Conservation (phyloP, 2,113 vertebrate genomes). For the Gobio gobio region DNA sequence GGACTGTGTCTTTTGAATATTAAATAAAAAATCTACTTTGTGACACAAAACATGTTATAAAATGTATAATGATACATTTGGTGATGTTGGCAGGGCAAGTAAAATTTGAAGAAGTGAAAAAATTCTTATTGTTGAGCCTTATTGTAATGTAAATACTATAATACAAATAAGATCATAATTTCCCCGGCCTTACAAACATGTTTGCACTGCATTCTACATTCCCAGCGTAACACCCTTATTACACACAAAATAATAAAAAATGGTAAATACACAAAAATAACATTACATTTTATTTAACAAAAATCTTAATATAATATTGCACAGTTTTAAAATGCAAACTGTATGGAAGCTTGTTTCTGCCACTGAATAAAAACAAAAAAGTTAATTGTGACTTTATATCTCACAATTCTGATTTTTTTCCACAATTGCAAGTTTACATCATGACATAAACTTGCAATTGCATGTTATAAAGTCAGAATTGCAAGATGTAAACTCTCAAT, state of each 20-base stretch:
- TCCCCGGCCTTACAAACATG: neutral
- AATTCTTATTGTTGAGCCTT: no score
- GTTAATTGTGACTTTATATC: no score
- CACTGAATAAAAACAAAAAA: no score
- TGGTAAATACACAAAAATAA: neutral
- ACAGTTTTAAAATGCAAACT: neutral
- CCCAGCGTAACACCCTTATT: no score
- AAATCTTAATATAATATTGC: neutral
- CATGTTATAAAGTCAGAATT: no score
- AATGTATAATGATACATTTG: neutral
- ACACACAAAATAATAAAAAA: neutral
- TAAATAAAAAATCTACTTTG: neutral
- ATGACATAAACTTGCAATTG: no score
- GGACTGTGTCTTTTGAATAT: no score
- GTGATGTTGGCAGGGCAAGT: neutral
- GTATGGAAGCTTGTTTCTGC: no score
- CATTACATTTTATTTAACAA: conserved; percentile 3
- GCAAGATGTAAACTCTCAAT: no score
- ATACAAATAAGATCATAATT: neutral
- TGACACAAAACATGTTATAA: neutral
- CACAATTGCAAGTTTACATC: no score
- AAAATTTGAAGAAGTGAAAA: neutral
- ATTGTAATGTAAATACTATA: no score
- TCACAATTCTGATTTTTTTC: no score
- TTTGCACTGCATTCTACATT: neutral